Conservation (phyloP, 2,113 vertebrate species). For the Struthio camelus region DNA sequence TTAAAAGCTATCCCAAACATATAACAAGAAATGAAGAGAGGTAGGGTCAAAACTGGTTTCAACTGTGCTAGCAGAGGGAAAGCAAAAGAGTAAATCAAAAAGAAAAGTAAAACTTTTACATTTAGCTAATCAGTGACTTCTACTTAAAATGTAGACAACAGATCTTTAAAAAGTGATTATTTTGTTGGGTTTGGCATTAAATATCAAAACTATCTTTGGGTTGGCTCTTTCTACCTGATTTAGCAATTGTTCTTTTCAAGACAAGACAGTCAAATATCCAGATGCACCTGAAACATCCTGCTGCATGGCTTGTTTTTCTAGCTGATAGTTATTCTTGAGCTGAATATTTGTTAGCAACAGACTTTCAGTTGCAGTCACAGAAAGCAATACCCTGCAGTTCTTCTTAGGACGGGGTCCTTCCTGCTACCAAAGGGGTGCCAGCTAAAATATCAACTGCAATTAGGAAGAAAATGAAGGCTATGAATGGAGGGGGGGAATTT, state of each 20-base stretch:
- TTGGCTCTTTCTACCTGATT: neutral
- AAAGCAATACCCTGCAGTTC: neutral
- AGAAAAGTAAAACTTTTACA: neutral
- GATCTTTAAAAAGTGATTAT: neutral
- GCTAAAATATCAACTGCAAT: neutral
- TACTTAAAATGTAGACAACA: neutral
- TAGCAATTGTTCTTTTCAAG: neutral
- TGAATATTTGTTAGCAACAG: neutral
- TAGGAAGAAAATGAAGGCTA: neutral
- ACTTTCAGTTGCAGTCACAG: neutral
- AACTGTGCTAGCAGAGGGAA: neutral
- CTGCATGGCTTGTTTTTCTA: neutral
- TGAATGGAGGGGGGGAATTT: neutral
- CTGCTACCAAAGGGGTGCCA: neutral
- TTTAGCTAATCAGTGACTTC: neutral
- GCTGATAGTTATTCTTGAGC: neutral
- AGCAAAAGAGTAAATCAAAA: neutral
- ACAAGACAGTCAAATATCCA: neutral
- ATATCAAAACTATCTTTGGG: neutral
- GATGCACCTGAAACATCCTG: neutral
- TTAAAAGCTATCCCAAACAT: neutral
- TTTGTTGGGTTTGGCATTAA: neutral
- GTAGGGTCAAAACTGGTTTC: neutral
- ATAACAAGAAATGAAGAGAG: neutral
- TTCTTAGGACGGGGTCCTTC: neutral